phyloP scores from a whole-genome alignment of 2,113 vertebrate species.

The Felis catus region F.catus_Fca126_mat1.0 CM031414.1:47589001-47589500 shows the following conservation, averaged over 20 bases:
- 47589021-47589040: background rate
- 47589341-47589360: background rate
- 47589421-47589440: constrained; percentile 48
- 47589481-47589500: constrained; percentile 24
- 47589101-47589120: background rate
- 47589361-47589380: background rate
- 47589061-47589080: background rate
- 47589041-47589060: background rate
- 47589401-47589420: constrained; percentile 45
- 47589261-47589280: background rate
- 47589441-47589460: constrained; percentile 41
- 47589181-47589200: background rate
- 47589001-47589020: background rate
- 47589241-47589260: background rate
- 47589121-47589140: background rate
- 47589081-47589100: background rate
- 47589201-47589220: background rate
- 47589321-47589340: constrained; percentile 4
- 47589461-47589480: background rate
- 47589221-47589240: background rate
- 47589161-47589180: background rate
- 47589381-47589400: constrained; percentile 3
- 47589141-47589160: background rate
- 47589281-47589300: background rate
- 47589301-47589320: background rate